phyloP scores from a whole-genome alignment of 2,797 vertebrate species.

The Artibeus jamaicensis region DNA sequence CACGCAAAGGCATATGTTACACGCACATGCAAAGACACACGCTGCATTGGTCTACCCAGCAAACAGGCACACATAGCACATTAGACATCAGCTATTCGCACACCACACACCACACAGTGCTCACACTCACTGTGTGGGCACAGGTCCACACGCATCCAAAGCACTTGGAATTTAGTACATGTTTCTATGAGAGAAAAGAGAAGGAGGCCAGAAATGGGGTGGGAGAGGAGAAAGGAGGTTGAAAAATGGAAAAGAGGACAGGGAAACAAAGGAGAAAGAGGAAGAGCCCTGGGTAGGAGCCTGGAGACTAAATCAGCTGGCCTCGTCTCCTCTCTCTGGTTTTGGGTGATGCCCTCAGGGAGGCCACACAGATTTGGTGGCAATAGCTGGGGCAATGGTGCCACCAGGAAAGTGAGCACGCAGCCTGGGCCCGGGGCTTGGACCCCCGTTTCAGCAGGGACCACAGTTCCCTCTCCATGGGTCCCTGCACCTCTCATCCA shows the following conservation, averaged over 20 bases:
- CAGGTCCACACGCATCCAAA: background rate
- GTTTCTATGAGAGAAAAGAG: background rate
- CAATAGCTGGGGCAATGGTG: background rate
- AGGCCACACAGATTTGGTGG: background rate
- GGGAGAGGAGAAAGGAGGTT: background rate
- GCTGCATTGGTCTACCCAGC: background rate
- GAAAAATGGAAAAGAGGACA: background rate
- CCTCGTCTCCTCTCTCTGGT: background rate
- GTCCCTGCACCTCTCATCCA: background rate
- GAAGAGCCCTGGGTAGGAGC: background rate
- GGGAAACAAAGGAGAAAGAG: background rate
- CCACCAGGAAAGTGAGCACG: background rate
- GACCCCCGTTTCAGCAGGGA: background rate
- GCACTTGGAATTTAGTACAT: background rate
- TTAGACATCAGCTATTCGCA: fast-evolving
- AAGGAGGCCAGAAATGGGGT: background rate
- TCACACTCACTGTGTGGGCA: fast-evolving
- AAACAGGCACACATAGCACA: background rate
- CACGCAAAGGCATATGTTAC: background rate
- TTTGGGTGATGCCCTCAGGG: background rate
- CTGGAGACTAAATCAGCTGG: background rate
- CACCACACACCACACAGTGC: fast-evolving
- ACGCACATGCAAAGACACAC: background rate
- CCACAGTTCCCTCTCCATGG: background rate
- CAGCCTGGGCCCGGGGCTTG: background rate